Percentiles rank a stretch among this genome's conserved stretches.
Evolutionary conservation across 2,113 vertebrate genomes (phyloP).

Genomic region (Ailurus styani): DNA sequence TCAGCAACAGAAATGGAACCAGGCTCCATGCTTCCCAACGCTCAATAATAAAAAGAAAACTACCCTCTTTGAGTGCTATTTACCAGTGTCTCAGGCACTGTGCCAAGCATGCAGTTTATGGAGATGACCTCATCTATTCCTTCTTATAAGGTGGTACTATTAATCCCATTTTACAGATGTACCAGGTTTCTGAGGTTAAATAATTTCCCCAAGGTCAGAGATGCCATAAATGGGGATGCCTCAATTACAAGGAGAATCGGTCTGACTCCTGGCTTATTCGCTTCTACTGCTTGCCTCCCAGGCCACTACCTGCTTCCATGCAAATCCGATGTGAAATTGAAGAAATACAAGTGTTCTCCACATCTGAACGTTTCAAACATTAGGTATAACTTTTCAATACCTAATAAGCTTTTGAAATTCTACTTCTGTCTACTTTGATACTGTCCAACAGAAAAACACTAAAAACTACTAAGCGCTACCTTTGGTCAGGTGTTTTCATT

Average conservation of each 20-base stretch:
- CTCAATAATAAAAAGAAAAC: neutral
- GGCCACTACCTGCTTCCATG: neutral
- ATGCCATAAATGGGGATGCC: neutral
- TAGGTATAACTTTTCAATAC: slow-evolving; percentile 14
- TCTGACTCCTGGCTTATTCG: neutral
- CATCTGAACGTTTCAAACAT: slow-evolving; percentile 9
- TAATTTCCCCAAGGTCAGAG: neutral
- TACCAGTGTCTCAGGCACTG: neutral
- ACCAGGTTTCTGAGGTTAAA: slow-evolving; percentile 2
- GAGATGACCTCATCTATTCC: neutral
- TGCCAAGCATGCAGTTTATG: neutral
- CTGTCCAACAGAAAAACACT: neutral
- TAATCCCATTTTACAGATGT: slow-evolving; percentile 56
- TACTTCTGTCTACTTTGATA: neutral
- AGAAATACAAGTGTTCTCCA: neutral
- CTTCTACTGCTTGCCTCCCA: no score
- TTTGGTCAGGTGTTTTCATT: slow-evolving; percentile 38
- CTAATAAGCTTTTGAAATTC: slow-evolving; percentile 26
- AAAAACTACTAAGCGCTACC: neutral
- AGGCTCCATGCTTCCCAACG: neutral
- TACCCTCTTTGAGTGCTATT: neutral
- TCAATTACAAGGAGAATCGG: neutral
- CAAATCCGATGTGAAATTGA: neutral
- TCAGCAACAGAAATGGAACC: neutral
- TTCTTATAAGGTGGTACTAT: neutral